phyloP scores from a whole-genome alignment of 1,140 invertebrate genomes.

The Heliconius melpomene region DNA sequence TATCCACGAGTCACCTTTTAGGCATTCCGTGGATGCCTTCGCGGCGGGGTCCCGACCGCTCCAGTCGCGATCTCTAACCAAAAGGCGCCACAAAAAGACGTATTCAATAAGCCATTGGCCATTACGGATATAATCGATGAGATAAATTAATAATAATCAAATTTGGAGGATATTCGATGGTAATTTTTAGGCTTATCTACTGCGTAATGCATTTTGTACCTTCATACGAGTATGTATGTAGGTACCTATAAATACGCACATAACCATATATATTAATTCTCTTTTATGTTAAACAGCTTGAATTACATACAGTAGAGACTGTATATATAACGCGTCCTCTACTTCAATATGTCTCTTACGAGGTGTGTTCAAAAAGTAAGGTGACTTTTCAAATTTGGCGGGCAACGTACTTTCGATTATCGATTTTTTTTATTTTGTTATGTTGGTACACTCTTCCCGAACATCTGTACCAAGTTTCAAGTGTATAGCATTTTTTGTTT shows the following conservation, averaged over 20 bases:
- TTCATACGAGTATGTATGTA: too few species aligned
- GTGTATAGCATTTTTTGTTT: too few species aligned
- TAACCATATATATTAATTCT: slow-evolving; percentile 14
- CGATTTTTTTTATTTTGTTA: too few species aligned
- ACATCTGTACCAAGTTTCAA: too few species aligned
- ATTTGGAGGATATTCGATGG: slow-evolving; percentile 29
- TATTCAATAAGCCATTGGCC: slow-evolving; percentile 75
- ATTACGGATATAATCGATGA: slow-evolving; percentile 66
- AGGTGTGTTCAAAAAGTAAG: too few species aligned
- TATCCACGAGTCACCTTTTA: slow-evolving; percentile 75
- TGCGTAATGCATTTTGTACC: slow-evolving; percentile 4
- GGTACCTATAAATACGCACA: neutral
- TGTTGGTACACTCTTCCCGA: too few species aligned
- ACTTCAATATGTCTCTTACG: neutral
- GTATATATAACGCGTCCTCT: neutral
- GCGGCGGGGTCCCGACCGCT: slow-evolving; percentile 67
- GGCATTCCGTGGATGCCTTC: slow-evolving; percentile 72
- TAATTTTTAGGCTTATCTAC: slow-evolving; percentile 14
- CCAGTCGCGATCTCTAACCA: slow-evolving; percentile 73
- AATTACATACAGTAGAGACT: neutral
- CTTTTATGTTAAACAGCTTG: neutral
- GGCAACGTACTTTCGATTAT: too few species aligned
- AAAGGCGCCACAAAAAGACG: slow-evolving; percentile 78
- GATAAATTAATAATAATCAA: slow-evolving; percentile 49
- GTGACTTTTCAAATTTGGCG: too few species aligned